Base-by-base conservation (phyloP, 2,113 vertebrate species). In the Tragulus kanchil region DNA sequence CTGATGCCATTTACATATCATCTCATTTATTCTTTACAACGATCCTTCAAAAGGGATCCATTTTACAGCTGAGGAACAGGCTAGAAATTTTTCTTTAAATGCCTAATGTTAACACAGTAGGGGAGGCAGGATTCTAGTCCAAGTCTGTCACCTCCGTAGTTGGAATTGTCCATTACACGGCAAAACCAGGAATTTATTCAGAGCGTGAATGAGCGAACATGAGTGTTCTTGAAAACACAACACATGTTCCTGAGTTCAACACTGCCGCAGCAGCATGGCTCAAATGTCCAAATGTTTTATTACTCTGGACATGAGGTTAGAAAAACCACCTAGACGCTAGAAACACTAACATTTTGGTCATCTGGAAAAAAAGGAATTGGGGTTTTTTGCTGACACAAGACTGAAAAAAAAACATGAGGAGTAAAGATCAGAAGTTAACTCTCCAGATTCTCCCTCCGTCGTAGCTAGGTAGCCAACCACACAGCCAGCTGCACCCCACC, bases 401-500 rank as follows among this genome's bases (percentile, higher is more conserved):
- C 65, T 50, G 16, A 62, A 92, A 8, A 69, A 75, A 92, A 42
- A 5, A 16, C 6, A 69, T 31, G 16, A 82, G 28, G 77, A 77
- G 26, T 21, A n/a, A 45, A 48, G 13, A n/a, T 17, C 12, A 81
- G 78, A 83, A 6, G 26, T 79, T 42, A 61, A 73, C 28, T 54
- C 54, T 75, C 84, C 56, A 71, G 28, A 56, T 19, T 31, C 52
- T 87, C 81, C 84, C 87, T 82, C 69, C 19, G 52, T 52, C 36
- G 9, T 16, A 59, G 50, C 13, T 91, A 90, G 75, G 58, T 6
- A 77, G 54, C 4, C 90, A 69, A 79, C 28, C 93, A 78, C 54
- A 61, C 16, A 17, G 31, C 21, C 87, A 48, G 87, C 19, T 45
- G 71, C 58, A 75, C 21, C 95, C 95, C n/a, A 23, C 86, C 96